Evolutionary conservation across 2,888 invertebrate genomes (phyloP), one percentile per base, ranked within the genome.

Genomic region (Dicycla oo): DNA sequence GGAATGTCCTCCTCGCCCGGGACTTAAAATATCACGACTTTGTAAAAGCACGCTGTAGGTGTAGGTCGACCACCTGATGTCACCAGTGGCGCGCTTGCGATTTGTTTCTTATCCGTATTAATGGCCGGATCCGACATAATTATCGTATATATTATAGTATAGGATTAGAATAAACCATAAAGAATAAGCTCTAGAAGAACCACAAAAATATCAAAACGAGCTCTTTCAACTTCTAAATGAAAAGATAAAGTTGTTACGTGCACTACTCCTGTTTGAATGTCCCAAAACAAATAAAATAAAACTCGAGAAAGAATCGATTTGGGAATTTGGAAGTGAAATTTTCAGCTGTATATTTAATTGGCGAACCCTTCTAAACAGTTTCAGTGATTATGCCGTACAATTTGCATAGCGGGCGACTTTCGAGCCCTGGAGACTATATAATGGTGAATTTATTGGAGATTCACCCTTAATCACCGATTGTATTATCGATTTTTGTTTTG

Each of bases 261-360:
- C 18, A 64, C 71, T 64, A 23, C 43, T 4, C 53, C 10, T 38
- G 47, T 65, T 51, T 49, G 54, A 86, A 69, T 60, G 57, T 73
- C 51, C 49, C 63, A 11, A 77, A 73, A 61, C 69, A 83, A 86
- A 85, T 80, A 67, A 83, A 87, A 84, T 87, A 88, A 83, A 80
- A 81, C 67, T 73, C 62, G 38, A 62, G 67, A 60, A 71, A 38
- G 56, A 80, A 85, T 86, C 87, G 87, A 86, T 85, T 82, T 71
- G 68, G 57, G 66, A 92, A 93, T 94, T 93, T 94, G 93, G 91
- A 93, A 93, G 92, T 92, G 87, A 91, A 94, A 93, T 94, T 90
- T 86, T 77, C 86, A 82, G 88, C 75, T 90, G 90, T 88, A 91
- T 91, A 90, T 92, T 91, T 93, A 93, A 94, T 94, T 93, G 92